Base-by-base conservation (phyloP, 53 echinoderm and acorn worm genomes). In the Zoroaster sp. region DNA sequence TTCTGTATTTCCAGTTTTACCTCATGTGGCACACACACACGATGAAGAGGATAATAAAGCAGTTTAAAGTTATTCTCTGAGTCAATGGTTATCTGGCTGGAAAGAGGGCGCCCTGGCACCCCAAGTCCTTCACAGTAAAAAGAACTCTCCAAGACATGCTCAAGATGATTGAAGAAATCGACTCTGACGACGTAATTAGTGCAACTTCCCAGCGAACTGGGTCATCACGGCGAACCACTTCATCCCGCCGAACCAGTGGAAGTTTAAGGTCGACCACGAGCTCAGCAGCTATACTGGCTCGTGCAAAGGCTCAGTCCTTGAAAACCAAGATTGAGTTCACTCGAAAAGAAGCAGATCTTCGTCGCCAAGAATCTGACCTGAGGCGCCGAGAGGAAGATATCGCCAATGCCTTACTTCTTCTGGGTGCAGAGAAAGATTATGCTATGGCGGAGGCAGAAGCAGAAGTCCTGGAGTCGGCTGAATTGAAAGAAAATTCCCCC, bases 371-470 rank as follows among this genome's bases (percentile, higher is more conserved):
- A 78, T 18, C 79, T 39, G 59, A 59, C 20, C 23, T 59, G 55
- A 55, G 39, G 37, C 63, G 63, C 36, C 55, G 23, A 78, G 92
- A 92, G 44, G 79, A 37, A 80, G 81, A 88, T 34, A 23, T 92
- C 21, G 88, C 92, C 23, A 79, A 73, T 80, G 88, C 88, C 44
- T 72, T 92, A 39, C 88, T 92, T 2, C 54, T 93, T 53, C 79
- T 93, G 40, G 87, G 90, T 63, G 92, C 92, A 40, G 85, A 92
- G 67, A 92, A 74, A 70, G 92, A 89, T 25, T 90, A 66, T 65
- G 82, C 93, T 71, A 90, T 93, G 79, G 90, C 93, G 12, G 74
- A 87, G 41, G 93, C 68, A 44, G 87, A 93, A 74, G 93, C 82
- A 9, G 79, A 72, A 47, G 74, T 90, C 25, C 49, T 82, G 14